phyloP scores from a whole-genome alignment of 2,888 invertebrate genomes.

The Escarpia spicata region DNA sequence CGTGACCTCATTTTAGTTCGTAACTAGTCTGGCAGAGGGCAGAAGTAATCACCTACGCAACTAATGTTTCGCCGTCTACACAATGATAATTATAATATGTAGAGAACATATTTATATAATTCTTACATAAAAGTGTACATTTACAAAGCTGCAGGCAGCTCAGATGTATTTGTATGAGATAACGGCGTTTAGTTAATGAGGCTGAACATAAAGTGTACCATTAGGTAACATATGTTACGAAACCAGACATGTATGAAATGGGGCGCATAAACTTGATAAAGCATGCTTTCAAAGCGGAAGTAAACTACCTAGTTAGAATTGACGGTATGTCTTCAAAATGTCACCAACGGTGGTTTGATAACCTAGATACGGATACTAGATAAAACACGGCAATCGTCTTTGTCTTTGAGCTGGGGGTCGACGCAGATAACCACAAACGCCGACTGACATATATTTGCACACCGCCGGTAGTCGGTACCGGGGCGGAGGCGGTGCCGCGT shows the following conservation, averaged over 20 bases:
- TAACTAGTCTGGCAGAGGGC: background rate
- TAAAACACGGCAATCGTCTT: no score
- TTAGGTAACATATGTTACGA: background rate
- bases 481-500: background rate
- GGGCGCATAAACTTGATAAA: background rate
- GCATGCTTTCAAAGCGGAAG: background rate
- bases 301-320: background rate
- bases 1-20: background rate
- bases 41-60: background rate
- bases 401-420: background rate
- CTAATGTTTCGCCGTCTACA: background rate
- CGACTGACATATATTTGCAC: background rate
- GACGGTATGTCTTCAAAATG: background rate
- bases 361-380: background rate
- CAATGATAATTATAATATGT: background rate
- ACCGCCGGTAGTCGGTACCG: no score
- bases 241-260: background rate
- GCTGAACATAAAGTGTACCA: background rate
- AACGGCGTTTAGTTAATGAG: background rate
- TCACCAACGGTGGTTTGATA: background rate
- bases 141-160: no score
- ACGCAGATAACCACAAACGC: background rate
- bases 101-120: background rate
- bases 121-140: background rate
- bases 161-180: background rate